A percentile compares a stretch with the other conserved stretches of the same genome.
Conservation (phyloP, 2,797 vertebrate species). For the Coilia nasus region DNA sequence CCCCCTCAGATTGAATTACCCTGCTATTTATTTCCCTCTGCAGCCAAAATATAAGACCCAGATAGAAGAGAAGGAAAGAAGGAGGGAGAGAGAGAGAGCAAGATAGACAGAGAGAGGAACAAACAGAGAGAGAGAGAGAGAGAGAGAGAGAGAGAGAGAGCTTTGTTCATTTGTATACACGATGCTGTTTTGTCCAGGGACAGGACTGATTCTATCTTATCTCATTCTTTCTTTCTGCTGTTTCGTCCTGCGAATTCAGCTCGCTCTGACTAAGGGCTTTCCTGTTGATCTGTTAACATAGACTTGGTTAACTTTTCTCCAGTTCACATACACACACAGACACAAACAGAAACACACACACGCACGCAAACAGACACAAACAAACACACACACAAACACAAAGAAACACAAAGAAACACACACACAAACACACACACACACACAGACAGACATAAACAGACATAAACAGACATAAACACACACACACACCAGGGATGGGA, state of each 20-base stretch:
- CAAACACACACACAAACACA: too few relatives aligned
- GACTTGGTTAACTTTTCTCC: background rate
- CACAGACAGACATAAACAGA: too few relatives aligned
- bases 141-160: background rate
- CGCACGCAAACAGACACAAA: too few relatives aligned
- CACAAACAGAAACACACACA: too few relatives aligned
- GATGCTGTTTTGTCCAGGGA: background rate
- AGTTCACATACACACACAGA: background rate
- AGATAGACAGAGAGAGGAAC: too few relatives aligned
- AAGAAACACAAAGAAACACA: too few relatives aligned
- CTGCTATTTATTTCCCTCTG: conserved; percentile 10
- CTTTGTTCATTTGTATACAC: background rate
- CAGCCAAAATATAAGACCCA: background rate
- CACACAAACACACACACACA: too few relatives aligned
- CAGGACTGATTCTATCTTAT: background rate
- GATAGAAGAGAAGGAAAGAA: background rate
- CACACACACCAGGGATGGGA: too few relatives aligned
- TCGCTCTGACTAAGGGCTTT: background rate
- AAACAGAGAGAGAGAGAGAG: background rate
- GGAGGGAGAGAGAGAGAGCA: too few relatives aligned
- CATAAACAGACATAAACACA: too few relatives aligned
- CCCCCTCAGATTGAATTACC: conserved; percentile 12
- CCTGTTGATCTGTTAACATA: background rate
- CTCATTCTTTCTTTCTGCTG: background rate
- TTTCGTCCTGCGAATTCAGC: background rate